A percentile compares a stretch with the other conserved stretches of the same genome.
Evolutionary conservation across 2,113 vertebrate genomes (phyloP).

Genomic region (Trematocara macrostoma): DNA sequence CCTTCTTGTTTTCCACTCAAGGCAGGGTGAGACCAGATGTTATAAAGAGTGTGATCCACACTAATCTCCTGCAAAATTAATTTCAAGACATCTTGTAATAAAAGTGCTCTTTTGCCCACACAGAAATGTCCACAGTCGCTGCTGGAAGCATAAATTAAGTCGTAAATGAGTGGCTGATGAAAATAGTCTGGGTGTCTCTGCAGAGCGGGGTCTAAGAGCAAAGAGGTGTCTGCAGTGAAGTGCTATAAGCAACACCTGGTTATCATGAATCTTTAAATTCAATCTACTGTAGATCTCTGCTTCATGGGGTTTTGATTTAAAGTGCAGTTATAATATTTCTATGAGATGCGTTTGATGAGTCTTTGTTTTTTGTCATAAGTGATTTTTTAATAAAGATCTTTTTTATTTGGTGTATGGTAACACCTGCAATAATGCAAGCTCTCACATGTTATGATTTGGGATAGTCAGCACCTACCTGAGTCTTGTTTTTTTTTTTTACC

Average conservation of each 20-base stretch:
- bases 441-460: background rate
- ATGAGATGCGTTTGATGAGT: background rate
- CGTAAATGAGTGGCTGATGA: constrained; percentile 49
- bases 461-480: background rate
- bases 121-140: constrained; percentile 13
- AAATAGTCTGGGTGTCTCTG: constrained; percentile 12
- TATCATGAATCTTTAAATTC: background rate
- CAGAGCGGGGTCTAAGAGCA: background rate
- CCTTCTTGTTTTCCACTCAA: background rate
- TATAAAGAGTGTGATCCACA: constrained; percentile 25
- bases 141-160: constrained; percentile 50
- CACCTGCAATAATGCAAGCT: background rate
- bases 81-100: constrained; percentile 56
- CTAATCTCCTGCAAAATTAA: constrained; percentile 59
- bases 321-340: background rate
- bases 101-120: constrained; percentile 54
- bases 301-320: background rate
- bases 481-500: background rate
- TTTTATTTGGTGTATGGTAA: background rate
- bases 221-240: background rate
- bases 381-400: background rate
- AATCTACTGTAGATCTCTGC: background rate
- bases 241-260: constrained; percentile 6
- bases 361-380: background rate
- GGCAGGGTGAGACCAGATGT: constrained; percentile 13